A percentile compares a stretch with the other conserved stretches of the same genome.
These are phyloP conservation scores for Nixonia krombeini DNA, from an alignment of 1,140 invertebrate species.

Conservation along the genomic window DNA sequence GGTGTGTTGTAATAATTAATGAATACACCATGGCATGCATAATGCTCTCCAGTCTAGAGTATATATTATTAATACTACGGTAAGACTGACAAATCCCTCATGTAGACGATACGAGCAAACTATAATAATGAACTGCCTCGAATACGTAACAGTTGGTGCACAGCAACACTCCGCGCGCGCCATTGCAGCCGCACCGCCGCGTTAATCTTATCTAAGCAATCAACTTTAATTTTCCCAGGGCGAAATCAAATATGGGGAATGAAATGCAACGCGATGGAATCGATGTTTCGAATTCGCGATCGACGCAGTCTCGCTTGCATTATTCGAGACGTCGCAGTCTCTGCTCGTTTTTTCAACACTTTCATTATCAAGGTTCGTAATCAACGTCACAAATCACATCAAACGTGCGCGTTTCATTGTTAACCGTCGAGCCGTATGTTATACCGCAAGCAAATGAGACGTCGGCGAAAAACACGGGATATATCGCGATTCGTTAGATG, in stretches of 20 bases:
- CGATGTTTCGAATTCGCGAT: too few species aligned
- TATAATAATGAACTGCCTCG: conserved; percentile 15
- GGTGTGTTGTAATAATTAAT: neutral
- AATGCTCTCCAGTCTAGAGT: neutral
- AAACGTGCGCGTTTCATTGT: too few species aligned
- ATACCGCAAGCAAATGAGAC: too few species aligned
- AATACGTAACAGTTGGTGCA: conserved; percentile 11
- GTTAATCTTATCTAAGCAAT: conserved; percentile 11
- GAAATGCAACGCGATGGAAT: neutral
- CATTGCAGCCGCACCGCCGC: neutral
- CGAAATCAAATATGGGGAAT: conserved; percentile 1
- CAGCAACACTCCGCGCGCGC: neutral
- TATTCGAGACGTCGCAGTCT: too few species aligned
- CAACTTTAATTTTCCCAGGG: conserved; percentile 5
- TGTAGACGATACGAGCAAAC: conserved; percentile 13
- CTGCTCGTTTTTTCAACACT: too few species aligned
- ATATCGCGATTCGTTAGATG: too few species aligned
- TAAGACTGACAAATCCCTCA: conserved; percentile 8
- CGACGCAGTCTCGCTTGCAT: too few species aligned
- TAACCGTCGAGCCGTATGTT: too few species aligned
- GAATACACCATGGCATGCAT: neutral
- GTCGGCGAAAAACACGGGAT: too few species aligned
- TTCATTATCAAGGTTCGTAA: too few species aligned
- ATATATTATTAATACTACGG: conserved; percentile 8
- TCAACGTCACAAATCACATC: too few species aligned